These are phyloP conservation scores for Sinhomidia bicolor DNA, from an alignment of 2,888 invertebrate genomes.

Conservation along the genomic window DNA sequence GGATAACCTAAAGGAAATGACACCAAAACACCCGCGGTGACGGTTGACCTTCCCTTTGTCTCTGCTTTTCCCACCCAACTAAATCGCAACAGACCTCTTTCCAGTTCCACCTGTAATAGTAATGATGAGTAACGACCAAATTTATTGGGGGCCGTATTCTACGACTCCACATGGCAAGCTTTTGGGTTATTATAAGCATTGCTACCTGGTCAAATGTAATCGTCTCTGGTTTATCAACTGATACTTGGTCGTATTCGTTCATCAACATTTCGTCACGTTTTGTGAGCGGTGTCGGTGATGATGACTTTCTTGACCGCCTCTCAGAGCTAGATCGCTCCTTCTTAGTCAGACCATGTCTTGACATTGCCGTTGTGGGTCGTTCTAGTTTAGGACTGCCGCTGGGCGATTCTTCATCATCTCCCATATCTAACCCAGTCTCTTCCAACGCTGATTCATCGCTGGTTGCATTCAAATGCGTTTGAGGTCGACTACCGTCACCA, in stretches of 20 bases:
- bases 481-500: slow-evolving; percentile 63
- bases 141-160: background rate
- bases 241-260: slow-evolving; percentile 76
- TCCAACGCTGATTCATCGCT: slow-evolving; percentile 68
- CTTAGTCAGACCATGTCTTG: slow-evolving; percentile 29
- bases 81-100: slow-evolving; percentile 77
- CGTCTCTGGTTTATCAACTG: slow-evolving; percentile 73
- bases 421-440: no score
- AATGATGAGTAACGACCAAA: no score
- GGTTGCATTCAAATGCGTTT: slow-evolving; percentile 44
- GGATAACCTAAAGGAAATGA: slow-evolving; percentile 90
- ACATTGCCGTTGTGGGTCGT: slow-evolving; percentile 49
- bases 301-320: slow-evolving; percentile 66
- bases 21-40: slow-evolving; percentile 85
- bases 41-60: slow-evolving; percentile 65
- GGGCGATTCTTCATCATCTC: slow-evolving; percentile 72
- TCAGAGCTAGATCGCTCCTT: slow-evolving; percentile 61
- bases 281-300: slow-evolving; percentile 59
- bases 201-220: slow-evolving; percentile 77
- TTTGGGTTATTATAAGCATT: no score
- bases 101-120: slow-evolving; percentile 71
- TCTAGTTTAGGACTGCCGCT: slow-evolving; percentile 60
- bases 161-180: no score
- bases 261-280: slow-evolving; percentile 77
- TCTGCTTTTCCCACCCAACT: slow-evolving; percentile 77